phyloP scores from a whole-genome alignment of 2,113 vertebrate genomes.

The Halcyon malimbica region DNA sequence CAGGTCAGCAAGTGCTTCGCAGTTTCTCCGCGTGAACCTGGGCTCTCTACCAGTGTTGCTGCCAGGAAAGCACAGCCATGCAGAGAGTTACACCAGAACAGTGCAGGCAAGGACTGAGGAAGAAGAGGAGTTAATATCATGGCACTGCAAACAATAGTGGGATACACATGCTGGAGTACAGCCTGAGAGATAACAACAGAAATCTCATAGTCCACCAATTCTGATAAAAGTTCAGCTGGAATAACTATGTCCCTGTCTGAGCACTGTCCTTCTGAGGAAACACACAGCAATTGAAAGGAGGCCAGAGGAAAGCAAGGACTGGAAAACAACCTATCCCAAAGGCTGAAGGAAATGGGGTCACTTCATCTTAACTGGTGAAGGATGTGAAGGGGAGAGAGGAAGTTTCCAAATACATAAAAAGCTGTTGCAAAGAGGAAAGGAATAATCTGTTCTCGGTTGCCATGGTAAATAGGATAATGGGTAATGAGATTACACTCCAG shows the following conservation, averaged over 20 bases:
- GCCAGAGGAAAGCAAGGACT: slow-evolving; percentile 4
- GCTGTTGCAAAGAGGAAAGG: slow-evolving; percentile 27
- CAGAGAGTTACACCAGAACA: background rate
- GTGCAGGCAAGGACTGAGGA: background rate
- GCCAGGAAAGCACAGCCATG: background rate
- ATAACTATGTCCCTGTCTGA: background rate
- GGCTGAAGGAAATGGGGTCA: background rate
- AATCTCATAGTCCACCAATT: background rate
- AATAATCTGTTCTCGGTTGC: slow-evolving; percentile 59
- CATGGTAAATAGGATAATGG: slow-evolving; percentile 46
- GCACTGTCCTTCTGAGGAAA: slow-evolving; percentile 2
- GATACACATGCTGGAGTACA: background rate
- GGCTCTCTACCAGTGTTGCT: background rate
- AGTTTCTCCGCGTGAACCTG: accelerated
- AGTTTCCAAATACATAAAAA: slow-evolving; percentile 25
- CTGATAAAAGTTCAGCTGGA: slow-evolving; percentile 9
- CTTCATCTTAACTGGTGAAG: background rate
- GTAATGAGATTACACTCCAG: slow-evolving; percentile 41
- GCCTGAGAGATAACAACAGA: background rate
- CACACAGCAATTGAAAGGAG: background rate
- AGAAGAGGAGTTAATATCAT: background rate
- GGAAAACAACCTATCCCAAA: background rate
- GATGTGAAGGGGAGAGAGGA: background rate
- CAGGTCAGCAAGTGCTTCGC: background rate
- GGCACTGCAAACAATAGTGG: background rate